These are phyloP conservation scores for Bradypus variegatus DNA, from an alignment of 2,797 vertebrate species.

Conservation along the genomic window DNA sequence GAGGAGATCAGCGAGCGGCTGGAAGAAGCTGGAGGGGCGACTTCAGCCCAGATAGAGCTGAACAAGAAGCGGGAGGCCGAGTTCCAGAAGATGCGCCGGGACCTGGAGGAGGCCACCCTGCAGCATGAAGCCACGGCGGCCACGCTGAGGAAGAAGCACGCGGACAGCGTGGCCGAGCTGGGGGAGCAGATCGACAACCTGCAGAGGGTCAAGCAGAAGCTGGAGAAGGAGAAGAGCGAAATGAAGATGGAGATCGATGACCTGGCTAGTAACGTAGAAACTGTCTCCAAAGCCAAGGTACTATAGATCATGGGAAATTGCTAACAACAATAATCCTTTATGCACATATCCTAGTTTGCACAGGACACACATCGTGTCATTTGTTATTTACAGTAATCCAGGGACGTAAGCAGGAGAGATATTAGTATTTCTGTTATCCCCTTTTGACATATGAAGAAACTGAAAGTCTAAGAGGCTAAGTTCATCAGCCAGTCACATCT, in stretches of 20 bases:
- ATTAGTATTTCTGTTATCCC: background rate
- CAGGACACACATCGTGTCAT: background rate
- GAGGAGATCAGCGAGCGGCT: too few species aligned
- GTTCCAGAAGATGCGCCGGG: too few species aligned
- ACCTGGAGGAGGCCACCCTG: too few species aligned
- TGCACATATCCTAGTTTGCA: background rate
- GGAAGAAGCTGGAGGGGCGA: too few species aligned
- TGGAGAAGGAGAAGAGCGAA: slow-evolving; percentile 82
- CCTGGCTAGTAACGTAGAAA: slow-evolving; percentile 73
- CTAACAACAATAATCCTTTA: background rate
- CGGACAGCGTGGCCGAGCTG: too few species aligned
- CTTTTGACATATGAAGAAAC: slow-evolving; percentile 1
- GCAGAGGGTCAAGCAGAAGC: slow-evolving; percentile 79
- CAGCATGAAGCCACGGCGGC: too few species aligned
- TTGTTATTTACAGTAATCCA: slow-evolving; percentile 6
- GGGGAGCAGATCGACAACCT: too few species aligned
- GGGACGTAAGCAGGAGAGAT: background rate
- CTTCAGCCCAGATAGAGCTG: too few species aligned
- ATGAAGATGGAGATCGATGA: slow-evolving; percentile 80
- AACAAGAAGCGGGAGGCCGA: too few species aligned
- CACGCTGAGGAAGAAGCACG: too few species aligned
- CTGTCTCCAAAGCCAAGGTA: slow-evolving; percentile 77
- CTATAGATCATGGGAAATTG: background rate
- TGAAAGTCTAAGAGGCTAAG: background rate
- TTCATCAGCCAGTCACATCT: background rate